These are phyloP conservation scores for Crotalus adamanteus DNA, from an alignment of 2,797 vertebrate species.

Conservation along the genomic window DNA sequence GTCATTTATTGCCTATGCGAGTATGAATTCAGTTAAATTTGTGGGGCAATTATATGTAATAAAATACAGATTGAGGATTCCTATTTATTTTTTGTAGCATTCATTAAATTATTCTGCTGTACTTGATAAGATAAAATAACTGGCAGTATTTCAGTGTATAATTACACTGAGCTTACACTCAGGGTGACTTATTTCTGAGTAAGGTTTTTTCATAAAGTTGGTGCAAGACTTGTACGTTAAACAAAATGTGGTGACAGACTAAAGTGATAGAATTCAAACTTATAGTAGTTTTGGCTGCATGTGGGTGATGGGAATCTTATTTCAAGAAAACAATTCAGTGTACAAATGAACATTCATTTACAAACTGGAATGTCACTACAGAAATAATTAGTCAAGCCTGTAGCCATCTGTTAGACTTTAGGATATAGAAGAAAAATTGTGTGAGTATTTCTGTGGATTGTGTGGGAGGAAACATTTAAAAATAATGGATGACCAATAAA, in stretches of 20 bases:
- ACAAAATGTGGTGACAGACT: background rate
- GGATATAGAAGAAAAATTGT: background rate
- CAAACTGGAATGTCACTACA: background rate
- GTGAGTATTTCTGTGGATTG: background rate
- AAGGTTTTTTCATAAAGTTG: background rate
- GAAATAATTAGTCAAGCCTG: background rate
- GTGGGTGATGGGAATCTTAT: background rate
- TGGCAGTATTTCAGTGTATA: background rate
- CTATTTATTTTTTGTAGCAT: background rate
- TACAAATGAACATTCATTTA: background rate
- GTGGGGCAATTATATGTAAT: background rate
- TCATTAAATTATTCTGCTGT: background rate
- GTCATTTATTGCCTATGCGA: constrained; percentile 5
- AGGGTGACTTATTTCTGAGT: background rate
- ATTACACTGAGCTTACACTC: background rate
- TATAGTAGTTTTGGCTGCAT: background rate
- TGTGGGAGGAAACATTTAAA: background rate
- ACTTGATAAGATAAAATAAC: background rate
- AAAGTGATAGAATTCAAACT: background rate
- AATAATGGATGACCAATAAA: background rate
- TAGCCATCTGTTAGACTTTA: background rate
- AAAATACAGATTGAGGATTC: constrained; percentile 2
- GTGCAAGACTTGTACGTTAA: background rate
- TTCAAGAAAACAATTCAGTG: background rate
- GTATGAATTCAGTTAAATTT: background rate